These are phyloP conservation scores for Heliocidaris erythrogramma DNA, from an alignment of 35 echinoderm and acorn worm genomes.

Conservation along the genomic window DNA sequence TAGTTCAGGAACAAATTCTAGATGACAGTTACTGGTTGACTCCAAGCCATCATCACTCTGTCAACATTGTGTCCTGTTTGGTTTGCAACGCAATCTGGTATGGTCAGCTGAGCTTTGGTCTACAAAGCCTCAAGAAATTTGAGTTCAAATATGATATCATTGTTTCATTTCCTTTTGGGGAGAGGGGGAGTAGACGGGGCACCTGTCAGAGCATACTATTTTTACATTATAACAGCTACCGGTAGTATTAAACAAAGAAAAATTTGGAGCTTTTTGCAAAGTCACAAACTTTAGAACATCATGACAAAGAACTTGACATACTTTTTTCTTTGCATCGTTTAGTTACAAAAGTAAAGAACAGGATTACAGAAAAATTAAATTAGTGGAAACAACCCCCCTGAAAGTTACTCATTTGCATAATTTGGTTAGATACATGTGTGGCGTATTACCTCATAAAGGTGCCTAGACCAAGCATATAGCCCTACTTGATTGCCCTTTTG, in stretches of 20 bases:
- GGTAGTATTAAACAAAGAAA: neutral
- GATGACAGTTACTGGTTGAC: neutral
- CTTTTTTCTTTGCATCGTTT: too few relatives aligned
- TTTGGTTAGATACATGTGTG: neutral
- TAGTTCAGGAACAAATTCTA: neutral
- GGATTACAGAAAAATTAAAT: neutral
- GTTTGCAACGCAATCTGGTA: neutral
- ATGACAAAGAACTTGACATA: too few relatives aligned
- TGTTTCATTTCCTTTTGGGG: neutral
- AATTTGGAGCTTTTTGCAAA: neutral
- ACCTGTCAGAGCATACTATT: neutral
- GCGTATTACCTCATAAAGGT: neutral
- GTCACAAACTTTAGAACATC: too few relatives aligned
- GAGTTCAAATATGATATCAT: neutral
- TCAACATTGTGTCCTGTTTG: neutral
- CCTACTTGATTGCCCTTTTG: neutral
- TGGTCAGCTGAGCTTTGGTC: constrained; percentile 12
- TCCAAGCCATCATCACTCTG: neutral
- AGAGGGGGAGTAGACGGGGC: neutral
- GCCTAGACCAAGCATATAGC: neutral
- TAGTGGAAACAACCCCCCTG: neutral
- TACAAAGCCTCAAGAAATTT: neutral
- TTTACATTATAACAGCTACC: too few relatives aligned
- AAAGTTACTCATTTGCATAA: neutral
- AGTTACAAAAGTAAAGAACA: neutral